These are phyloP conservation scores for Nezara viridula DNA, from an alignment of 2,888 invertebrate species.

Conservation along the genomic window DNA sequence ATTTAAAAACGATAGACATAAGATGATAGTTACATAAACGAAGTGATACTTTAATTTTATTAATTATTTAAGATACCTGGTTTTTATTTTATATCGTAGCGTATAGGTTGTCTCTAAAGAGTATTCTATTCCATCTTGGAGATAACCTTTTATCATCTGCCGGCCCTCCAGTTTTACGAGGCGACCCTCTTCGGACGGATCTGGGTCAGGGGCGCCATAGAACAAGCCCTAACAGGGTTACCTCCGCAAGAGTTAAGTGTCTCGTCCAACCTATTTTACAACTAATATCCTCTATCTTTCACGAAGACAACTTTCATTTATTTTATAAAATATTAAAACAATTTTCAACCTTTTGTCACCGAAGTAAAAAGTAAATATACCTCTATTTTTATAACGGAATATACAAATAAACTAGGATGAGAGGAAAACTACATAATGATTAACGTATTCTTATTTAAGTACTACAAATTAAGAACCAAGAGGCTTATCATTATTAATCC, in stretches of 20 bases:
- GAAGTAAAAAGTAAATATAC: no score
- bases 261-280: not conserved
- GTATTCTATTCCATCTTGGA: not conserved
- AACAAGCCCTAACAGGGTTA: not conserved
- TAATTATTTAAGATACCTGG: no score
- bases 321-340: not conserved
- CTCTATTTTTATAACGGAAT: no score
- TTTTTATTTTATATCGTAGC: not conserved
- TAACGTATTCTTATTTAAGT: no score
- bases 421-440: no score
- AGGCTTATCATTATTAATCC: no score
- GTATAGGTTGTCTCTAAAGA: not conserved
- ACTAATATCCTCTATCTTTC: not conserved
- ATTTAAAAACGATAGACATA: no score
- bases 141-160: not conserved
- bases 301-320: not conserved
- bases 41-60: no score
- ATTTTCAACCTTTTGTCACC: no score
- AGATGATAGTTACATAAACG: no score
- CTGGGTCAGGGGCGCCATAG: not conserved
- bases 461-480: no score
- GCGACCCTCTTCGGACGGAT: not conserved
- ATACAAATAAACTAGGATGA: no score
- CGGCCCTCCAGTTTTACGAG: constrained; percentile 18
- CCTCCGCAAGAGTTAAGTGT: not conserved